Percentiles rank a stretch among this genome's conserved stretches.
Evolutionary conservation across 2,888 invertebrate species (phyloP).

Genomic region (Apoda limacodes): DNA sequence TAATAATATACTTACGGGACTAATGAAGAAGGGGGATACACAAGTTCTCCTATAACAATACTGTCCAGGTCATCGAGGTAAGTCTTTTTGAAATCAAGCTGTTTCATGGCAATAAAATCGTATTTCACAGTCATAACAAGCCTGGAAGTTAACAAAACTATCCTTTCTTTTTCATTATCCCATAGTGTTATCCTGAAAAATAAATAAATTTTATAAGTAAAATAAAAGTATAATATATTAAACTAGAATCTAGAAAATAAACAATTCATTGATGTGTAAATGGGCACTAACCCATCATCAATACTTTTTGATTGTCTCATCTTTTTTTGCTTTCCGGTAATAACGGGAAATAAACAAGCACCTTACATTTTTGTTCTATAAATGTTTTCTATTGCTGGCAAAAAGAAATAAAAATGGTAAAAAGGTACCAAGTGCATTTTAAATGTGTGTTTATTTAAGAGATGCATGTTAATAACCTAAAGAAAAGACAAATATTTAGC

Average conservation of each 20-base stretch:
- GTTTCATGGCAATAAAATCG: conserved; percentile 85
- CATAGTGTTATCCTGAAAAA: conserved; percentile 85
- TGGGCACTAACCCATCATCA: too few species aligned
- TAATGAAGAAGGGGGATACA: conserved; percentile 84
- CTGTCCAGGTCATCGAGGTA: conserved; percentile 77
- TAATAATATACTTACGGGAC: conserved; percentile 85
- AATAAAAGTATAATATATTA: background rate
- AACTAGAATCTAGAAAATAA: background rate
- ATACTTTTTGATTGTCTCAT: too few species aligned
- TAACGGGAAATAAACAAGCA: too few species aligned
- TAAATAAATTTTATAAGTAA: background rate
- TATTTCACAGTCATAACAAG: conserved; percentile 82
- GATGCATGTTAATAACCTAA: too few species aligned
- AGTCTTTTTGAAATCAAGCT: conserved; percentile 77
- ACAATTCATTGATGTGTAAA: too few species aligned
- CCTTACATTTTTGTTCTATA: too few species aligned
- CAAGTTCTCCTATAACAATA: conserved; percentile 79
- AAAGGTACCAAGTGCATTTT: too few species aligned
- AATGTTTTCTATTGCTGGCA: too few species aligned
- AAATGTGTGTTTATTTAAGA: too few species aligned
- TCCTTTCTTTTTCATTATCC: conserved; percentile 87
- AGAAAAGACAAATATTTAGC: too few species aligned
- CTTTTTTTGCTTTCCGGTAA: too few species aligned
- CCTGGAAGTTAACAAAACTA: conserved; percentile 80
- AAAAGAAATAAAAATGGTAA: too few species aligned